Evolutionary conservation across 2,888 invertebrate genomes (phyloP).

Genomic region (Protophormia terraenovae): DNA sequence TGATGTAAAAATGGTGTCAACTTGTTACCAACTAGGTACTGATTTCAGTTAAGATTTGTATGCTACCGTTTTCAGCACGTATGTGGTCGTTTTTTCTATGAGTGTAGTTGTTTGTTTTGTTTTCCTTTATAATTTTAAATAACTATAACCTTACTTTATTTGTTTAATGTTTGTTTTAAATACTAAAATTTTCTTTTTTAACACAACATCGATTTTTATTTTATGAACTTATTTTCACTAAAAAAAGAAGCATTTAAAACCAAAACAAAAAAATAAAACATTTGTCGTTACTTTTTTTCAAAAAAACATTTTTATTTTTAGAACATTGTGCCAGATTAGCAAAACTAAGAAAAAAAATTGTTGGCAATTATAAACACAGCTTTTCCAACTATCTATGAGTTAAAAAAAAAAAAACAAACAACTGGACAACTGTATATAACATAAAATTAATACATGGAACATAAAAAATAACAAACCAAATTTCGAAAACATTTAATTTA

Average conservation of each 20-base stretch:
- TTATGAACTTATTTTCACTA: slow-evolving; percentile 6
- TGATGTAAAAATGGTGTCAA: too few species aligned
- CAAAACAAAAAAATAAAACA: background rate
- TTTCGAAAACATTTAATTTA: background rate
- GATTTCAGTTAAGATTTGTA: too few species aligned
- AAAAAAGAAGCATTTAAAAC: too few species aligned
- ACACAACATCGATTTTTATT: slow-evolving; percentile 60
- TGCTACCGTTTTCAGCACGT: too few species aligned
- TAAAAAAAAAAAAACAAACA: background rate
- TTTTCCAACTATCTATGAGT: background rate
- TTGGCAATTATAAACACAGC: slow-evolving; percentile 25
- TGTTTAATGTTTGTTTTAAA: background rate
- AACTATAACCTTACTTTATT: background rate
- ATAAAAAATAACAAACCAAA: slow-evolving; percentile 23
- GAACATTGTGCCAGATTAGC: slow-evolving; percentile 5
- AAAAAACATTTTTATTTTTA: background rate
- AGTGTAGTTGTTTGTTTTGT: background rate
- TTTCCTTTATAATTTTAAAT: too few species aligned
- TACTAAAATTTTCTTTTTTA: slow-evolving; percentile 28
- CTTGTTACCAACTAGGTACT: too few species aligned
- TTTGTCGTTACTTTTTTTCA: background rate
- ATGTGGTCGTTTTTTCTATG: too few species aligned
- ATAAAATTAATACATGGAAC: slow-evolving; percentile 30
- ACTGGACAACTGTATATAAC: slow-evolving; percentile 16
- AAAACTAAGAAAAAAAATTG: background rate